Evolutionary conservation across 2,888 invertebrate species (phyloP), one percentile per base, ranked within the genome.

Genomic region (Lepidonotus clava): DNA sequence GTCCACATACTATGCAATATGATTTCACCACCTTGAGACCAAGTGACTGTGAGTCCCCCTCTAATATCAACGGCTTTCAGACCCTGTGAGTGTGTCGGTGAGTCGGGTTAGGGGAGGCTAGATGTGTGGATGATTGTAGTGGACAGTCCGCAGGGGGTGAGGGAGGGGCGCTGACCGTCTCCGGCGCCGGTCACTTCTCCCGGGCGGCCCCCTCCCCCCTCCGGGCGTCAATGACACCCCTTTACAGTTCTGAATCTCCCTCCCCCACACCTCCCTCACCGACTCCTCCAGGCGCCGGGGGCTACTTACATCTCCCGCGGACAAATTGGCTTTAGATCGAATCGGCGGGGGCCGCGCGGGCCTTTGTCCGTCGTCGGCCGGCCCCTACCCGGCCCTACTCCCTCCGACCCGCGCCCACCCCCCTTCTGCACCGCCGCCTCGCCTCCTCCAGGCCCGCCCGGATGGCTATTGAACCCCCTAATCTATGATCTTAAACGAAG

Each of bases 261-360:
- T 34, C 36, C 1, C 8, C 36, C 40, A 76, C 76, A 21, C 40
- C 76, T 6, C 5, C 80, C 11, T 51, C 11, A 51, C 51, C 51
- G 21, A 51, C 11, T 51, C 51, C 51, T 51, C 51, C 51, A 21
- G 21, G 14, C 51, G 51, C 51, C 8, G 24, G 46, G n/a, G 32
- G 14, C 32, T 40, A 46, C 46, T 51, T 51, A 32, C 80, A 51
- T 51, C 80, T 28, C 5, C 80, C 21, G 51, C 80, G 21, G 80
- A 41, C 80, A 80, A 80, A 80, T 80, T 80, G 80, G 80, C 80
- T 80, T 80, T 80, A 80, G 80, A 80, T 80, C 80, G 80, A 80
- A 80, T 80, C 80, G 41, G n/a, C n/a, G n/a, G 18, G 24, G 46
- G 46, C 14, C 80, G 46, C 46, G 28, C 80, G 2, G 24, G 41